Evolutionary conservation across 2,797 vertebrate genomes (phyloP).

Genomic region (Lutjanus campechanus): DNA sequence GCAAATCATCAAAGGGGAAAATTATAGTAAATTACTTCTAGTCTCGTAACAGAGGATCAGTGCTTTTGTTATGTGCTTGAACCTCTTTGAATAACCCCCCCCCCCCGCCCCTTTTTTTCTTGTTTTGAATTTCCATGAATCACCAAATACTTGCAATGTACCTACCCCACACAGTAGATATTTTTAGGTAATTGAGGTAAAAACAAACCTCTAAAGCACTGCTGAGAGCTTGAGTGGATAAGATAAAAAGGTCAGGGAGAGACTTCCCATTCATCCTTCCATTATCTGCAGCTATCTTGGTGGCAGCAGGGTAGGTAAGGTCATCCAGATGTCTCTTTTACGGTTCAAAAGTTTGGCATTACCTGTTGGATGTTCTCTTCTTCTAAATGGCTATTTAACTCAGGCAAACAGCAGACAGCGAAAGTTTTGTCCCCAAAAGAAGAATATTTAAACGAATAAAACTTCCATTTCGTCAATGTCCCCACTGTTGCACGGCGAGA

Average conservation of each 20-base stretch:
- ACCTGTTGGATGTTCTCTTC: too few species aligned
- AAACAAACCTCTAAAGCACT: not conserved
- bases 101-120: not conserved
- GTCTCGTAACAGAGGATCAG: not conserved
- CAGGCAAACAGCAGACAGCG: too few species aligned
- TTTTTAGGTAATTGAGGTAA: slow-evolving; percentile 14
- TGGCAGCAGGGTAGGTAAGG: too few species aligned
- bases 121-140: slow-evolving; percentile 2
- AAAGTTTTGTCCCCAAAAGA: too few species aligned
- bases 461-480: too few species aligned
- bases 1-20: not conserved
- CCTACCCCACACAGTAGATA: not conserved
- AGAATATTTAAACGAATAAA: too few species aligned
- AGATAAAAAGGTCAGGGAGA: not conserved
- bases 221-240: not conserved
- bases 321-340: too few species aligned
- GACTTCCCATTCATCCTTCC: not conserved
- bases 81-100: not conserved
- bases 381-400: too few species aligned
- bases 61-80: not conserved
- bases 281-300: too few species aligned
- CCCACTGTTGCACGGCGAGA: too few species aligned
- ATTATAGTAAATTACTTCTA: not conserved
- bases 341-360: too few species aligned
- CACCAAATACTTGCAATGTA: slow-evolving; percentile 6